Base-by-base conservation (phyloP, 2,113 vertebrate genomes). In the Euleptes europaea region DNA sequence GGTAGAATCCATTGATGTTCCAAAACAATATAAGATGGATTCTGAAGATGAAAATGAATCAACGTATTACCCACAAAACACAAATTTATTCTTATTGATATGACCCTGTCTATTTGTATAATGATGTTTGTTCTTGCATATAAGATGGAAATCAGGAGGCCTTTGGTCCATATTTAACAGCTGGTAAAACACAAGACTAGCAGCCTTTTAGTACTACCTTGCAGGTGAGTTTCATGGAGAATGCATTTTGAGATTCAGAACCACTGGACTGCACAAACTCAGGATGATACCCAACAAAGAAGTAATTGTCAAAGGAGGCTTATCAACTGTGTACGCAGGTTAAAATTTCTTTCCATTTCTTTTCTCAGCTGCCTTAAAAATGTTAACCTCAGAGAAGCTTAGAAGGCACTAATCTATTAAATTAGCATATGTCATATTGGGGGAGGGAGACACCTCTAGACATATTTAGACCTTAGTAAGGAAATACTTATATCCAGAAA, bases 61-160 rank as follows among this genome's bases (percentile, higher is more conserved):
- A 49, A 72, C 35, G 26, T 7, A 15, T 72, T 60, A 57, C 35
- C 35, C 49, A 82, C n/a, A 15, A 49, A 80, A 38, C 23, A 72
- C 63, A 76, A 35, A 74, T 35, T 69, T 89, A 85, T 60, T 82
- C n/a, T 35, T 86, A 57, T 80, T 80, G 71, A 83, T 38, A 54
- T 2, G 2, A 63, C 63, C 77, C 63, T 83, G 9, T 60, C 44
- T 75, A 77, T 76, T 90, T 89, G 35, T 82, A 73, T 28, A 5
- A 38, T 13, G 19, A 3, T 26, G 28, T 69, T 69, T 49, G 79
- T 33, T 33, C 11, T 44, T 0, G 0, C 40, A 26, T 0, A 0
- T 69, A 82, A 84, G 86, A 88, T 13, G 75, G 38, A 38, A 54
- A 35, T 73, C 60, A 67, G 40, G 47, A 26, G 84, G 67, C n/a